Evolutionary conservation across 2,888 invertebrate species (phyloP).

Genomic region (Panzeria rudis): DNA sequence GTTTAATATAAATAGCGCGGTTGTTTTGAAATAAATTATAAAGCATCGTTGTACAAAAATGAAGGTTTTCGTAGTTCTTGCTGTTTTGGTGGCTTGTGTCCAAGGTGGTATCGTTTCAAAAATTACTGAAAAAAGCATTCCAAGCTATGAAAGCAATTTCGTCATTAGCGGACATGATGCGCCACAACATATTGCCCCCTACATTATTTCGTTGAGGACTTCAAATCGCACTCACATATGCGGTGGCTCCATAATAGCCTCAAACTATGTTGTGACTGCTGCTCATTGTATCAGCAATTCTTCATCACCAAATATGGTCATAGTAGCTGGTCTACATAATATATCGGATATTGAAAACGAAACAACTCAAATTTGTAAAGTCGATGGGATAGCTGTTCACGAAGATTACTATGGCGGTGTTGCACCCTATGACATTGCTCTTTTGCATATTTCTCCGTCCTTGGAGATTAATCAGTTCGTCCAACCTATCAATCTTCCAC

Average conservation of each 20-base stretch:
- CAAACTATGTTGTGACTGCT: constrained; percentile 83
- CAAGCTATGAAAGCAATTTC: constrained; percentile 77
- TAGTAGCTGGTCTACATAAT: constrained; percentile 82
- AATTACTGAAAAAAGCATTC: constrained; percentile 74
- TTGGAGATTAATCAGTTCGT: constrained; percentile 79
- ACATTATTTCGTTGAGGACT: constrained; percentile 83
- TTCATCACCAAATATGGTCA: constrained; percentile 77
- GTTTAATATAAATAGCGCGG: constrained; percentile 56
- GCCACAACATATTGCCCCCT: constrained; percentile 82
- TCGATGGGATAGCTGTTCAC: constrained; percentile 80
- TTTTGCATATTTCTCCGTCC: constrained; percentile 81
- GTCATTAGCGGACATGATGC: constrained; percentile 82
- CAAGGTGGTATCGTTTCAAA: constrained; percentile 76
- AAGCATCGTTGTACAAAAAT: constrained; percentile 72
- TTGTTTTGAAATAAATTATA: constrained; percentile 19
- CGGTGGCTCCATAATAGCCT: constrained; percentile 83
- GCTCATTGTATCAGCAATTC: constrained; percentile 80
- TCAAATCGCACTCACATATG: constrained; percentile 82
- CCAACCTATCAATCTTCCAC: constrained; percentile 81
- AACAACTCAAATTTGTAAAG: constrained; percentile 77
- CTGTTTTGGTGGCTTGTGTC: constrained; percentile 76
- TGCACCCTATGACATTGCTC: constrained; percentile 85
- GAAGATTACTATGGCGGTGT: constrained; percentile 80
- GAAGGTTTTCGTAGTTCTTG: constrained; percentile 77
- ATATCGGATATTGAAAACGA: constrained; percentile 72